These are phyloP conservation scores for Drosophila rufa DNA, from an alignment of 1,140 invertebrate genomes.

Conservation along the genomic window DNA sequence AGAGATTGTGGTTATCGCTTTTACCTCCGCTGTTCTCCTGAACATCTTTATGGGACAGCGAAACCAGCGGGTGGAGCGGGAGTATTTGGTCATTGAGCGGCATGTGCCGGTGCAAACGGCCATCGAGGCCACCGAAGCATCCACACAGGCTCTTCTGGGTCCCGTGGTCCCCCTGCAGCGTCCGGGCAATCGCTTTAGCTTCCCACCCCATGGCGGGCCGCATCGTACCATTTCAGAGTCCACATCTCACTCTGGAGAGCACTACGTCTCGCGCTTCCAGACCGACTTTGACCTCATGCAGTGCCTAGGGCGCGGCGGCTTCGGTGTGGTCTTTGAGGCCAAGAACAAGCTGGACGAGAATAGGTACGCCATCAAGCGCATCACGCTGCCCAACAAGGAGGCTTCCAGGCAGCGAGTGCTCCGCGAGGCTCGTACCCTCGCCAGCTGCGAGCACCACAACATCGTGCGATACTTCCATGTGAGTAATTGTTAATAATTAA, in stretches of 20 bases:
- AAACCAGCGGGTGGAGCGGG: slow-evolving; percentile 73
- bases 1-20: slow-evolving; percentile 90
- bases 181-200: slow-evolving; percentile 45
- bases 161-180: slow-evolving; percentile 57
- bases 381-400: slow-evolving; percentile 93
- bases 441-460: slow-evolving; percentile 96
- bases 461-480: slow-evolving; percentile 95
- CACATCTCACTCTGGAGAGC: slow-evolving; percentile 73
- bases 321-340: slow-evolving; percentile 98
- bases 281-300: slow-evolving; percentile 94
- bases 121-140: slow-evolving; percentile 80
- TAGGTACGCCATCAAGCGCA: slow-evolving; percentile 97
- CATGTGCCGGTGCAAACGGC: slow-evolving; percentile 84
- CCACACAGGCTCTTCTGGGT: slow-evolving; percentile 68
- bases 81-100: slow-evolving; percentile 85
- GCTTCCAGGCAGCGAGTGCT: slow-evolving; percentile 94
- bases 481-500: slow-evolving; percentile 21
- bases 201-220: slow-evolving; percentile 5
- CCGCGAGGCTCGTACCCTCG: slow-evolving; percentile 96
- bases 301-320: slow-evolving; percentile 96
- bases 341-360: slow-evolving; percentile 98
- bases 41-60: slow-evolving; percentile 87
- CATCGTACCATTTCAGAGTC: slow-evolving; percentile 79
- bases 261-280: slow-evolving; percentile 88
- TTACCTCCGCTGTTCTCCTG: slow-evolving; percentile 88